phyloP scores from a whole-genome alignment of 2,113 vertebrate genomes.

The Romanogobio albipinnatus region DNA sequence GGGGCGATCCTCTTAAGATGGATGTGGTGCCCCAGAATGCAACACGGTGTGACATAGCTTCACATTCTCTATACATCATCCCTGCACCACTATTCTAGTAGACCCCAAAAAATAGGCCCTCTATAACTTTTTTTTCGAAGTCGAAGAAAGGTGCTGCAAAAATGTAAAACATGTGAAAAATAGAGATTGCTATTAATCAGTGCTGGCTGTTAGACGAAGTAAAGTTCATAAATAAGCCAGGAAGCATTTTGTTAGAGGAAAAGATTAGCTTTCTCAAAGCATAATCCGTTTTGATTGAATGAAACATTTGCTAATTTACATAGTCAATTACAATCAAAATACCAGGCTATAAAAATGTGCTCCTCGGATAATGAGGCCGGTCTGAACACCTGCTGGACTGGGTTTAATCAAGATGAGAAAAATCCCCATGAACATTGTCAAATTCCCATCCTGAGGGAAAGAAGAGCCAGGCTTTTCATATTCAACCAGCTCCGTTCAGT shows the following conservation, averaged over 20 bases:
- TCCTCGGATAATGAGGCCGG: conserved; percentile 47
- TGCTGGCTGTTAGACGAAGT: conserved; percentile 13
- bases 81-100: too few species aligned
- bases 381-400: conserved; percentile 49
- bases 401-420: conserved; percentile 43
- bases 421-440: conserved; percentile 38
- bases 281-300: conserved; percentile 53
- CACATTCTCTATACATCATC: too few species aligned
- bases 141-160: too few species aligned
- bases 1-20: too few species aligned
- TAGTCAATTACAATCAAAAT: conserved; percentile 54
- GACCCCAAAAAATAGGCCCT: too few species aligned
- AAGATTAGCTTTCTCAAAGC: conserved; percentile 41
- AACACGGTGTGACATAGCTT: too few species aligned
- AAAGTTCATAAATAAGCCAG: conserved; percentile 29
- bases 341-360: conserved; percentile 45
- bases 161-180: too few species aligned
- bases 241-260: conserved; percentile 42
- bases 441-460: conserved; percentile 24
- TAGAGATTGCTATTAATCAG: conserved; percentile 15
- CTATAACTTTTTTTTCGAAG: too few species aligned
- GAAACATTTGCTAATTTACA: conserved; percentile 56
- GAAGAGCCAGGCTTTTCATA: not conserved
- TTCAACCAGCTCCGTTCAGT: conserved; percentile 4
- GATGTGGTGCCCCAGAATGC: too few species aligned